Evolutionary conservation across 2,113 vertebrate genomes (phyloP).

Genomic region (Neolamprologus sp.): DNA sequence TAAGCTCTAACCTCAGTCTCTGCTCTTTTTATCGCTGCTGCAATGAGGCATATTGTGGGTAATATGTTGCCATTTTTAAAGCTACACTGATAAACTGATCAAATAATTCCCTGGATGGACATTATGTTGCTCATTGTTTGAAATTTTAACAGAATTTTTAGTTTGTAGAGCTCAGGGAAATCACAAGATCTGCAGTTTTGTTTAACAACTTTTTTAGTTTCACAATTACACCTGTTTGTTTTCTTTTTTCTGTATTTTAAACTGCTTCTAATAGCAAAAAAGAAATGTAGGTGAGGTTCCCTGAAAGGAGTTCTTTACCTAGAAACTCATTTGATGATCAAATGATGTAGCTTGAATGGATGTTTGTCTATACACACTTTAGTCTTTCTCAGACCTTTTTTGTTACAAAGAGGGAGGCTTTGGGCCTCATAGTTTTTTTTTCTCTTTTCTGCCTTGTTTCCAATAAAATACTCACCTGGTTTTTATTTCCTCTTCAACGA

Average conservation of each 20-base stretch:
- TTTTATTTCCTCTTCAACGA: neutral
- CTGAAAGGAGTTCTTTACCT: neutral
- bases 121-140: neutral
- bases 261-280: neutral
- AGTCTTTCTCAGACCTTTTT: neutral
- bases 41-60: neutral
- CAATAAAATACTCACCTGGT: neutral
- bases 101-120: neutral
- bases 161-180: neutral
- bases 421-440: neutral
- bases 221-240: neutral
- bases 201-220: neutral
- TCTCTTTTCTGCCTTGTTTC: neutral
- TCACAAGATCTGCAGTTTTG: neutral
- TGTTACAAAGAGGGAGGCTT: neutral
- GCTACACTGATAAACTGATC: neutral
- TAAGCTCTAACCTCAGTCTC: neutral
- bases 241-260: neutral
- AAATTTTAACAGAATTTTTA: neutral
- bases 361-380: neutral
- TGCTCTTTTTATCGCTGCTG: neutral
- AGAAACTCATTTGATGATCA: neutral
- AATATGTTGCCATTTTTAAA: neutral
- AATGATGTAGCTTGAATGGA: neutral
- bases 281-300: neutral